Base-by-base conservation (phyloP, 2,113 vertebrate species). In the Mirza zaza region DNA sequence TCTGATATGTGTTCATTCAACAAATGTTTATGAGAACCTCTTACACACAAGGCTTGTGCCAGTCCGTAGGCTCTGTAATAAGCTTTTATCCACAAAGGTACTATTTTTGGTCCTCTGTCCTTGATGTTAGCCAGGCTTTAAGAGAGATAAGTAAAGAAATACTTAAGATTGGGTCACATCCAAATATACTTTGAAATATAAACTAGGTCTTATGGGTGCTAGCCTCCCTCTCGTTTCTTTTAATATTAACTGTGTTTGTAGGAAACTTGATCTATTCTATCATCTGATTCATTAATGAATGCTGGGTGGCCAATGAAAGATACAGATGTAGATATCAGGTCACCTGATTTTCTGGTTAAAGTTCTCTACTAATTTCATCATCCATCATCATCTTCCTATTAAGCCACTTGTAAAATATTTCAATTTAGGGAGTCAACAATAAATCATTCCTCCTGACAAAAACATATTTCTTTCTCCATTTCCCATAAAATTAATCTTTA, bases 351-450 rank as follows among this genome's bases (percentile, higher is more conserved):
- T 98, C 91, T 97, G 45, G 91, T 95, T 97, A 93, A 95, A 93
- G 87, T 97, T 90, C 96, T 90, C 70, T 73, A 92, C 59, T 98
- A 94, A 98, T 98, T 97, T 96, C 79, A 90, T 91, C 96, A 97
- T 98, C 98, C 91, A 90, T 98, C 98, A 98, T 97, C 98, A 95
- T 97, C 91, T 96, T 95, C 79, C 93, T 76, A 98, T 98, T 98
- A 98, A 97, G 59, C 80, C 59, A 96, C 87, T 97, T 97, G 23
- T 96, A 95, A 96, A 95, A 93, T 96, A 95, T 97, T 97, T 96
- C 81, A 92, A 76, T 94, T 90, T 87, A 96, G 83, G 83, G 76
- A 96, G 75, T 97, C 79, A 91, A 96, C 45, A 91, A 96, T 95
- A 97, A 96, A 97, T 93, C 86, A 90, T 45, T 91, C 93, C 87